Conservation (phyloP, 1,140 invertebrate species). For the Phthorimaea operculella region DNA sequence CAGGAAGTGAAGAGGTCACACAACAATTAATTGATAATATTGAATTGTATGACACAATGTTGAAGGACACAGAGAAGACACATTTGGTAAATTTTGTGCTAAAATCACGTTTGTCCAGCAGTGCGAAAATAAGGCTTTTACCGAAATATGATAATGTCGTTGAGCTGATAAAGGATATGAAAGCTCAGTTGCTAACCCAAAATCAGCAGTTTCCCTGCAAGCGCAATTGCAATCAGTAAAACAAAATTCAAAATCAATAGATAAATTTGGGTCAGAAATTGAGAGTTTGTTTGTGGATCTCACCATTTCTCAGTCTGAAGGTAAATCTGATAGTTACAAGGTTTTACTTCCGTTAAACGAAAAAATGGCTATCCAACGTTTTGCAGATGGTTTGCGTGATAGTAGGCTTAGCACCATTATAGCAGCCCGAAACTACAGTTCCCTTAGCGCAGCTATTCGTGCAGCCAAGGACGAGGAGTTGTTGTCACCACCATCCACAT, state of each 20-base stretch:
- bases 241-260: slow-evolving; percentile 11
- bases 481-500: not conserved
- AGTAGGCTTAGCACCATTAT: slow-evolving; percentile 18
- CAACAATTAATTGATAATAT: not conserved
- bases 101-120: not conserved
- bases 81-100: not conserved
- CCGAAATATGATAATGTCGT: slow-evolving; percentile 8
- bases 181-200: slow-evolving; percentile 10
- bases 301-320: slow-evolving; percentile 16
- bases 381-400: slow-evolving; percentile 15
- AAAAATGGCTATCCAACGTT: slow-evolving; percentile 3
- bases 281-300: slow-evolving; percentile 6
- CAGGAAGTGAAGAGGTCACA: not conserved
- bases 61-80: not conserved
- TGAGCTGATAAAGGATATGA: slow-evolving; percentile 13
- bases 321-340: slow-evolving; percentile 6
- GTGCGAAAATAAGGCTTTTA: slow-evolving; percentile 5
- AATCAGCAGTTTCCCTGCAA: slow-evolving; percentile 12
- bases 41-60: not conserved
- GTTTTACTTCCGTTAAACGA: slow-evolving; percentile 15
- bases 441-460: slow-evolving; percentile 12
- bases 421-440: slow-evolving; percentile 13
- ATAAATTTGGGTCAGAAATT: slow-evolving; percentile 15
- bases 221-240: slow-evolving; percentile 11
- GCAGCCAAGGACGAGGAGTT: slow-evolving; percentile 13